phyloP scores from a whole-genome alignment of 2,113 vertebrate genomes.

The Butorides virescens region DNA sequence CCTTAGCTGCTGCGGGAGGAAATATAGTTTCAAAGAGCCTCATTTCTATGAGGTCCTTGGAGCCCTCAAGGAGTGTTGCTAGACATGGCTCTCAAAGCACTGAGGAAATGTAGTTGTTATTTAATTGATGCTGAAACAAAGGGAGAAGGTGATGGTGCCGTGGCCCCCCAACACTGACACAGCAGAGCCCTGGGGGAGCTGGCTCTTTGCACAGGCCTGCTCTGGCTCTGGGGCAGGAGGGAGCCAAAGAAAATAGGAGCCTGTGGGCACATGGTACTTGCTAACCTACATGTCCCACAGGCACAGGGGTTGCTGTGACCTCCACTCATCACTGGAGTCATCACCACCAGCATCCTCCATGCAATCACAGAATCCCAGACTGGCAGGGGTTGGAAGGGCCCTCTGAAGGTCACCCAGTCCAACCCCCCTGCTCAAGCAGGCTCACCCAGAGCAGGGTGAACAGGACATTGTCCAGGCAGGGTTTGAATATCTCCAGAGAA shows the following conservation, averaged over 20 bases:
- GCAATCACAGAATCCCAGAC: too few species aligned
- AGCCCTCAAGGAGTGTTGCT: neutral
- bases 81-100: fast-evolving
- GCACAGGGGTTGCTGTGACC: neutral
- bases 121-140: neutral
- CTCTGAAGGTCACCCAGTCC: too few species aligned
- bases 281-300: neutral
- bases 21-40: neutral
- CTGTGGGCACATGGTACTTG: neutral
- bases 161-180: neutral
- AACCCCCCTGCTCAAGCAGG: too few species aligned
- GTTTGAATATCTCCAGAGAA: too few species aligned
- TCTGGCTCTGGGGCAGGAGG: neutral
- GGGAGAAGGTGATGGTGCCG: fast-evolving
- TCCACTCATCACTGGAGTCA: neutral
- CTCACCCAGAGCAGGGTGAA: too few species aligned
- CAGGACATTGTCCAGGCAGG: too few species aligned
- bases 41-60: neutral
- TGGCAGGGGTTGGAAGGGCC: too few species aligned
- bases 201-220: neutral
- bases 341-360: neutral
- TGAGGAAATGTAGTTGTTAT: neutral
- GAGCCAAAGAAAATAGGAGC: neutral
- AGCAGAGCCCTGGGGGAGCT: neutral
- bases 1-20: neutral